Percentiles rank a stretch among this genome's conserved stretches.
These are phyloP conservation scores for Hoplostethus mediterraneus DNA, from an alignment of 2,797 vertebrate species.

Conservation along the genomic window DNA sequence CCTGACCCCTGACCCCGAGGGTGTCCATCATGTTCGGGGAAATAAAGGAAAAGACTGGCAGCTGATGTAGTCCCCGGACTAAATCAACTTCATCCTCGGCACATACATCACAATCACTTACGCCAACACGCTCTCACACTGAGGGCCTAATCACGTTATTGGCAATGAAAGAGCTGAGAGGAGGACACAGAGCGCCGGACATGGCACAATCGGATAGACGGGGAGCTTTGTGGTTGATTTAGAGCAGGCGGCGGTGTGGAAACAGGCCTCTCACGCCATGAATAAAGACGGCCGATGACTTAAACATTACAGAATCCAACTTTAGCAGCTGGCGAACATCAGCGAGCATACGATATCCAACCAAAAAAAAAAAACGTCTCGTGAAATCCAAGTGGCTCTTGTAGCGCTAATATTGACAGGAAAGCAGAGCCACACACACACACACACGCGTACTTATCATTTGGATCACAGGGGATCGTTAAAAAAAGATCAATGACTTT, in stretches of 20 bases:
- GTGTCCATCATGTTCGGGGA: slow-evolving; percentile 73
- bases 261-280: slow-evolving; percentile 1
- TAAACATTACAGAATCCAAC: slow-evolving; percentile 34
- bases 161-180: slow-evolving; percentile 37
- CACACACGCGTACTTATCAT: not conserved
- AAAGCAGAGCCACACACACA: not conserved
- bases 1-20: slow-evolving; percentile 57
- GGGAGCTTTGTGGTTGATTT: slow-evolving; percentile 37
- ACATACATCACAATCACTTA: slow-evolving; percentile 80
- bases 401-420: slow-evolving; percentile 23
- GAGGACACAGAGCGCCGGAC: slow-evolving; percentile 10
- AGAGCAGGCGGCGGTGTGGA: slow-evolving; percentile 15
- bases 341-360: slow-evolving; percentile 14
- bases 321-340: slow-evolving; percentile 50
- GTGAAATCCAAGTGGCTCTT: slow-evolving; percentile 36
- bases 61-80: slow-evolving; percentile 72
- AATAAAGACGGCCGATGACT: slow-evolving; percentile 21
- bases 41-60: slow-evolving; percentile 72
- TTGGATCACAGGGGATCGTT: not conserved
- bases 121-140: slow-evolving; percentile 61
- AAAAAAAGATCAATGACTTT: slow-evolving; percentile 13
- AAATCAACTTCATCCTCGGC: slow-evolving; percentile 73
- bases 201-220: slow-evolving; percentile 11
- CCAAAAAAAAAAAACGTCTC: slow-evolving; percentile 18
- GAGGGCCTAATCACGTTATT: slow-evolving; percentile 68